Base-by-base conservation (phyloP, 2,797 vertebrate species). In the Nannoperca obscura region DNA sequence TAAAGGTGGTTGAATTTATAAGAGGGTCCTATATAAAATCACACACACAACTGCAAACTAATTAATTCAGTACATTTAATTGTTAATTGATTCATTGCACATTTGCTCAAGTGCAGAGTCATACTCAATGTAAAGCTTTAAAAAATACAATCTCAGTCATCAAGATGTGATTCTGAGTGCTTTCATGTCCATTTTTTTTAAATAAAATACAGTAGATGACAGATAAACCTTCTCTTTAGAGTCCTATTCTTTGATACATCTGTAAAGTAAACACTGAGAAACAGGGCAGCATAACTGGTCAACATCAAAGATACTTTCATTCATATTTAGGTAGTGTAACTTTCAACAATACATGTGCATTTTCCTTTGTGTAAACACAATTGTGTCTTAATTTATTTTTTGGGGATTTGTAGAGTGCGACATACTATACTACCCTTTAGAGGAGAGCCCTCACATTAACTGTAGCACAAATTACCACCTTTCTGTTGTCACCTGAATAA, bases 81-180 rank as follows among this genome's bases (percentile, higher is more conserved):
- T 90, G 89, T 92, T 92, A 90, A 77, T 87, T 88, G 73, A 76
- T 91, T 93, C 83, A 92, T 91, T 90, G 85, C 87, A 93, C 91
- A 91, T 87, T 92, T 91, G 82, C 86, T 85, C 77, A 83, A 89
- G 90, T 92, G 91, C 88, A 88, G 92, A 88, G 81, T 91, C 85
- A 91, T 89, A 90, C 82, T 92, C 88, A 89, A 88, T 93, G 92
- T 95, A 95, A 95, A 95, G 93, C 93, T 94, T 92, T 94, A 92
- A 91, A 95, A 96, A 95, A 95, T 94, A 95, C 94, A 95, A 93
- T 95, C 94, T 95, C 88, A 92, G 91, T 93, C 85, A 92, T 92
- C 87, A 93, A 91, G 92, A 89, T 72, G 80, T 89, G 90, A 92
- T 87, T 93, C 88, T 89, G 89, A 82, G 86, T 91, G 84, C 47